Evolutionary conservation across 2,113 vertebrate species (phyloP).

Genomic region (Cheirogaleus medius): DNA sequence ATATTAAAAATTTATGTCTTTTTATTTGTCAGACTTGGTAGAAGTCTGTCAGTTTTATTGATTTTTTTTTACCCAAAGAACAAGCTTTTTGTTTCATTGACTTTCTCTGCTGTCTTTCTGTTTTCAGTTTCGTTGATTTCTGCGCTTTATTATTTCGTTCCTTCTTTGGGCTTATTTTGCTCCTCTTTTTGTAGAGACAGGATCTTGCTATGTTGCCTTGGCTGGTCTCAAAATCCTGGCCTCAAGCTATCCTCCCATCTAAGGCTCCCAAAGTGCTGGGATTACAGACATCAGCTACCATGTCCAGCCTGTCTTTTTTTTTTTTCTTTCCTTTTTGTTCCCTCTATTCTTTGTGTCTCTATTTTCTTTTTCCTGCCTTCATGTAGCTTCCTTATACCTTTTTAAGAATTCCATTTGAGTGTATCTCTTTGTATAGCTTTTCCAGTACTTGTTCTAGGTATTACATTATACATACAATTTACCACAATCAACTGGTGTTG

Average conservation of each 20-base stretch:
- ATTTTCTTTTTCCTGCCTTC: not conserved
- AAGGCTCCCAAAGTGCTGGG: not conserved
- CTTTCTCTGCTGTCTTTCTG: not conserved
- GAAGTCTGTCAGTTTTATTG: constrained; percentile 28
- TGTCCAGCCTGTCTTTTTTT: not conserved
- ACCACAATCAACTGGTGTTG: not conserved
- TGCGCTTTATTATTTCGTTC: constrained; percentile 22
- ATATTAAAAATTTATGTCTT: constrained; percentile 23
- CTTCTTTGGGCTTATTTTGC: constrained; percentile 38
- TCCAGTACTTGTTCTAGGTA: not conserved
- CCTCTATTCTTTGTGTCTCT: not conserved
- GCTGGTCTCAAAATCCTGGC: not conserved
- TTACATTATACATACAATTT: not conserved
- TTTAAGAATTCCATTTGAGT: constrained; percentile 42
- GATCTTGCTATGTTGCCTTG: not conserved
- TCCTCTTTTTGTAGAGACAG: not conserved
- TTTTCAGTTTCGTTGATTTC: constrained; percentile 36
- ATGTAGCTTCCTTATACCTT: not conserved
- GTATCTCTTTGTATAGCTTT: not conserved
- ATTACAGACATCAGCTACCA: not conserved
- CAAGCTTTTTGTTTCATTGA: constrained; percentile 15
- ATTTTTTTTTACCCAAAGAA: not conserved
- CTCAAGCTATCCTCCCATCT: not conserved
- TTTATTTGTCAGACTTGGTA: constrained; percentile 30
- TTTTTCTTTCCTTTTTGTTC: not conserved